Evolutionary conservation across 2,797 vertebrate species (phyloP), one percentile per base, ranked within the genome.

Genomic region (Cygnus olor): DNA sequence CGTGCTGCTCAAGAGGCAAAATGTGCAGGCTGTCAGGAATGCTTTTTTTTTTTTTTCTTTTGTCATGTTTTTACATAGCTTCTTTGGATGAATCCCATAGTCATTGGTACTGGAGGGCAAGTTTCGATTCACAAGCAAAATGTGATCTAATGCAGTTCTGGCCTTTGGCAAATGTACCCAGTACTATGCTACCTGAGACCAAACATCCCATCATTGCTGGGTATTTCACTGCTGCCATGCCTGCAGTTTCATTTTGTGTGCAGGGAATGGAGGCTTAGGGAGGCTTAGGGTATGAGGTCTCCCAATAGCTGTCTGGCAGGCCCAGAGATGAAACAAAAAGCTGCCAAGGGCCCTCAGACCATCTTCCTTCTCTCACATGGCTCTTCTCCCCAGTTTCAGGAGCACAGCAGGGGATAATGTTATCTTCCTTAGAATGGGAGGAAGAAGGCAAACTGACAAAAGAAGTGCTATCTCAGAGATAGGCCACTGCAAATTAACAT

Each of bases 141-240:
- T 0, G 5, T 10, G 1, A 3, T 32, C n/a, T 44, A 28, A 8
- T 38, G 53, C 42, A 14, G 8, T 28, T 72, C 30, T 17, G 68
- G 51, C 25, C 58, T 36, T 30, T 61, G 63, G 34, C 69, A 40
- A n/a, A 19, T 45, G 9, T 27, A 4, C 38, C 19, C 53, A 66
- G 40, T 42, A 2, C 28, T 70, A 13, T 21, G 34, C 11, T 27
- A 38, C 34, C 49, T 27, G 15, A 54, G 53, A 18, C 53, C 53
- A 56, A 36, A n/a, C 11, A 17, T 16, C n/a, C 47, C 2, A 0
- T n/a, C 56, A 28, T 28, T 32, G 8, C 8, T 27, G 56, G 8
- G 11, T 56, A 12, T 58, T 74, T 58, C 3, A 3, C 34, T 74
- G 69, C 1, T 0, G 51, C 24, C 0, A 1, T 69, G 30, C n/a